Evolutionary conservation across 2,797 vertebrate species (phyloP).

Genomic region (Brotogeris chrysoptera): DNA sequence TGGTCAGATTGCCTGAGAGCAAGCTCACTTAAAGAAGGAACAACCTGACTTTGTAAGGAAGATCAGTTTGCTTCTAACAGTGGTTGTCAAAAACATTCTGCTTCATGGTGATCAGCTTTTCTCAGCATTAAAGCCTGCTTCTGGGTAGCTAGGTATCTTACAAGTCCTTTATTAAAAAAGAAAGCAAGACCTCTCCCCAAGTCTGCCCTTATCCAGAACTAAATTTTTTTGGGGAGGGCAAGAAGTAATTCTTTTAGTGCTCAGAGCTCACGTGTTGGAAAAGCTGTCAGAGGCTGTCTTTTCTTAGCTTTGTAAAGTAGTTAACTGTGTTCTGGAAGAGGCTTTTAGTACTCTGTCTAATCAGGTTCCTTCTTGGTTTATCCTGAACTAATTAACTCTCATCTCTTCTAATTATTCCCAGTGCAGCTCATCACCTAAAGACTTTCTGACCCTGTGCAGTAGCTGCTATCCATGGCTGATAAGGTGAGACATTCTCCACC

Average conservation of each 20-base stretch:
- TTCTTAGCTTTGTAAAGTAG: not conserved
- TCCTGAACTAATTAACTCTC: slow-evolving; percentile 65
- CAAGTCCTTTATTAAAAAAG: not conserved
- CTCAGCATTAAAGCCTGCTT: not conserved
- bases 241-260: not conserved
- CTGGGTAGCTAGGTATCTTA: not conserved
- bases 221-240: not conserved
- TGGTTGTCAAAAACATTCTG: not conserved
- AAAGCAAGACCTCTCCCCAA: not conserved
- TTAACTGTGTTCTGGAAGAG: slow-evolving; percentile 25
- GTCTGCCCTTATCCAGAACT: not conserved
- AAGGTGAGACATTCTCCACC: not conserved
- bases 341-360: slow-evolving; percentile 31
- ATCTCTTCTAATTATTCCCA: slow-evolving; percentile 60
- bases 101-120: not conserved
- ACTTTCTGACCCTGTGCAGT: not conserved
- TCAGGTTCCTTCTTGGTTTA: slow-evolving; percentile 61
- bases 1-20: not conserved
- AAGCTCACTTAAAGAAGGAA: not conserved
- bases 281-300: not conserved
- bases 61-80: not conserved
- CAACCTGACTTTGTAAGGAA: not conserved
- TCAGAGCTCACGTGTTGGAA: not conserved
- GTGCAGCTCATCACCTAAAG: slow-evolving; percentile 39
- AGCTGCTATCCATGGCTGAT: not conserved